Evolutionary conservation across 2,113 vertebrate species (phyloP).

Genomic region (Sterrhoptilus dennistouni): DNA sequence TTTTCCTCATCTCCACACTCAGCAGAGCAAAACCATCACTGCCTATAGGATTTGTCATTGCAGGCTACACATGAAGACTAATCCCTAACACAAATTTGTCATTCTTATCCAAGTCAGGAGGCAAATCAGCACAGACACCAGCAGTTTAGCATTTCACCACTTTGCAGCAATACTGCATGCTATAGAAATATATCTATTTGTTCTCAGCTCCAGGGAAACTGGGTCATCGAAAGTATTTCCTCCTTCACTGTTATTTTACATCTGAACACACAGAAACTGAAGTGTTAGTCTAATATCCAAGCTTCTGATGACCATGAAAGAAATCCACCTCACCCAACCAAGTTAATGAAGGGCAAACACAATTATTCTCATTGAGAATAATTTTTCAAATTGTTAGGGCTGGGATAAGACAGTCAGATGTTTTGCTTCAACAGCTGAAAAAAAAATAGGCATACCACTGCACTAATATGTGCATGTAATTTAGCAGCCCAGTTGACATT

Average conservation of each 20-base stretch:
- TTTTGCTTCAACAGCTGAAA: background rate
- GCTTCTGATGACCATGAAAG: background rate
- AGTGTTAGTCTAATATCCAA: background rate
- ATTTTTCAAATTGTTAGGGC: background rate
- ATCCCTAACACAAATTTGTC: background rate
- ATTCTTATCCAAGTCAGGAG: background rate
- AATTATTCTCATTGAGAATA: background rate
- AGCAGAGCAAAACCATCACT: background rate
- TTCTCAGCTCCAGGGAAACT: background rate
- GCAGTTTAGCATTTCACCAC: background rate
- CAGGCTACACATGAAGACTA: background rate
- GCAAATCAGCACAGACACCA: background rate
- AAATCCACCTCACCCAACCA: background rate
- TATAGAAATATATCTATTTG: background rate
- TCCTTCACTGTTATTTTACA: background rate
- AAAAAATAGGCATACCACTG: background rate
- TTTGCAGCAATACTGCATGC: background rate
- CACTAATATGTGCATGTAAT: background rate
- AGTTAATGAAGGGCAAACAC: background rate
- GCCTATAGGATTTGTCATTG: background rate
- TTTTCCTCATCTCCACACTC: background rate
- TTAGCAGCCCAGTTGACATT: background rate
- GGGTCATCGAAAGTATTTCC: background rate
- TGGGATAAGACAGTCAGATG: background rate
- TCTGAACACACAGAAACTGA: background rate